These are phyloP conservation scores for Parasteatoda tepidariorum DNA, from an alignment of 1,140 invertebrate genomes.

Conservation along the genomic window DNA sequence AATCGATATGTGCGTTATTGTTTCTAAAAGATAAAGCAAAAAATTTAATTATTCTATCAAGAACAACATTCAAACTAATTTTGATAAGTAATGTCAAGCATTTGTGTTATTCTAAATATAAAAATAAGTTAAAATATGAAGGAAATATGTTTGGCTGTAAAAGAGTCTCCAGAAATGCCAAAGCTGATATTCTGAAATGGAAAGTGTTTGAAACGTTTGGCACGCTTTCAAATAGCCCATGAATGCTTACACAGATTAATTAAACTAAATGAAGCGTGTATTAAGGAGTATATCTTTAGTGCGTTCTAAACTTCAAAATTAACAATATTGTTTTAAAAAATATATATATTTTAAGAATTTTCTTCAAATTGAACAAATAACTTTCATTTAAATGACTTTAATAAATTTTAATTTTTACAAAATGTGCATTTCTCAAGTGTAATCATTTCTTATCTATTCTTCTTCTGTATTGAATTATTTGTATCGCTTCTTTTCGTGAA, in stretches of 20 bases:
- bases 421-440: too few species aligned
- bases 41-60: neutral
- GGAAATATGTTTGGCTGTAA: neutral
- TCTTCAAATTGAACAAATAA: too few species aligned
- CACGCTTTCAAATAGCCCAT: neutral
- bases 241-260: neutral
- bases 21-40: neutral
- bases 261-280: neutral
- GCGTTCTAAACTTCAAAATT: too few species aligned
- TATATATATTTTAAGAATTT: too few species aligned
- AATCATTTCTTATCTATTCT: too few species aligned
- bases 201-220: neutral
- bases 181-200: neutral
- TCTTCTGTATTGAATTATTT: too few species aligned
- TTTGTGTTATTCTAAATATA: neutral
- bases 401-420: too few species aligned
- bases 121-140: neutral
- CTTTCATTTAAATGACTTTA: too few species aligned
- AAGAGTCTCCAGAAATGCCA: neutral
- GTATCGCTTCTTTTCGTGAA: too few species aligned
- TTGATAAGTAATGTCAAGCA: neutral
- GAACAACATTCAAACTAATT: too few species aligned
- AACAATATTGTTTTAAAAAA: too few species aligned
- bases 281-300: too few species aligned
- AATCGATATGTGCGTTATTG: neutral